Evolutionary conservation across 2,888 invertebrate species (phyloP).

Genomic region (Antheraea yamamai): DNA sequence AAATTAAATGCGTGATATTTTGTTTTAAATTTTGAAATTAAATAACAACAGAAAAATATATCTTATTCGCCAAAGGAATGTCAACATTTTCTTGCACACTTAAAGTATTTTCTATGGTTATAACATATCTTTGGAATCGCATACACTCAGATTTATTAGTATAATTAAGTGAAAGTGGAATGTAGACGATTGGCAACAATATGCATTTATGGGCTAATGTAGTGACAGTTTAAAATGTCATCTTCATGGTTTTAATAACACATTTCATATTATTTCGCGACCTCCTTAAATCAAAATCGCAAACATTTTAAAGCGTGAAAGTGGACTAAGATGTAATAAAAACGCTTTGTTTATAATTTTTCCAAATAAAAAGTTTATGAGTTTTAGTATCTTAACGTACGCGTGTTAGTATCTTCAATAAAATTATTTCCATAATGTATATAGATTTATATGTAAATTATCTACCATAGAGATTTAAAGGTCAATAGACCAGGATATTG

Average conservation of each 20-base stretch:
- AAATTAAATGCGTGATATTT: too few relatives aligned
- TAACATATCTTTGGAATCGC: too few relatives aligned
- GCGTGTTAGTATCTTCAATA: neutral
- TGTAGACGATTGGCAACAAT: neutral
- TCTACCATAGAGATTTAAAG: neutral
- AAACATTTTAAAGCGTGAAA: slow-evolving; percentile 57
- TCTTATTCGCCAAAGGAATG: too few relatives aligned
- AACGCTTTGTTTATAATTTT: neutral
- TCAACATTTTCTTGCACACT: too few relatives aligned
- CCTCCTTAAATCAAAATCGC: slow-evolving; percentile 57
- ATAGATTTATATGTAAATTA: neutral
- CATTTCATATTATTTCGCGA: slow-evolving; percentile 57
- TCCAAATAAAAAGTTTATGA: neutral
- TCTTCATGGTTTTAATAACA: slow-evolving; percentile 64
- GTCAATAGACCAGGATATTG: neutral
- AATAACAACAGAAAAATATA: too few relatives aligned
- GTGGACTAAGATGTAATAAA: slow-evolving; percentile 38
- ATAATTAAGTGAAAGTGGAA: too few relatives aligned
- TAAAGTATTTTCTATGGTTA: too few relatives aligned
- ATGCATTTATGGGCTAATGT: slow-evolving; percentile 32
- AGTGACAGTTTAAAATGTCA: slow-evolving; percentile 53
- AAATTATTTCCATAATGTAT: neutral
- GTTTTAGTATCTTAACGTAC: neutral
- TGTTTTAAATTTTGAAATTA: too few relatives aligned
- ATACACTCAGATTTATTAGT: too few relatives aligned